Conservation (phyloP, 2,113 vertebrate species). For the Eretmochelys imbricata region DNA sequence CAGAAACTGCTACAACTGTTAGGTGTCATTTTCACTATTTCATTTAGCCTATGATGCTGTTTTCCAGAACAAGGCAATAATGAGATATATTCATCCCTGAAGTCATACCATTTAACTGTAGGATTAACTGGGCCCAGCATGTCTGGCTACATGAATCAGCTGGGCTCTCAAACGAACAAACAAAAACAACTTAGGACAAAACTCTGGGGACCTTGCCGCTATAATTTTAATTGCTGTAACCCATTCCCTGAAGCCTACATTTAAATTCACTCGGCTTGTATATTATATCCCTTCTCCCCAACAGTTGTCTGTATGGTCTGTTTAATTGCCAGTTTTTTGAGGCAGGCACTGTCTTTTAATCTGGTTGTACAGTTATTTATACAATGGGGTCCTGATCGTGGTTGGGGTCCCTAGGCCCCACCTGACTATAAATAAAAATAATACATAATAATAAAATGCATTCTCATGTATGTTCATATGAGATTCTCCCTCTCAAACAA, state of each 20-base stretch:
- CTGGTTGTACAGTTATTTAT: neutral
- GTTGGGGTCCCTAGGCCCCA: neutral
- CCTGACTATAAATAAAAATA: neutral
- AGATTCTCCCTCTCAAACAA: neutral
- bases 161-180: neutral
- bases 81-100: rapidly evolving
- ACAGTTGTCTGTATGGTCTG: neutral
- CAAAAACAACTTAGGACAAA: neutral
- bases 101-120: rapidly evolving
- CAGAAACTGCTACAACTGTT: neutral
- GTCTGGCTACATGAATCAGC: neutral
- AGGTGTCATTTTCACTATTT: rapidly evolving
- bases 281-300: neutral
- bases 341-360: neutral
- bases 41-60: rapidly evolving
- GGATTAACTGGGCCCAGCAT: neutral
- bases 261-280: neutral
- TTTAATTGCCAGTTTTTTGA: neutral
- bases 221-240: neutral
- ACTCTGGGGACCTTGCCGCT: neutral
- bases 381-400: neutral
- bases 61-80: neutral
- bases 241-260: neutral
- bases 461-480: neutral
- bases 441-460: neutral